A percentile compares a stretch with the other conserved stretches of the same genome.
Conservation (phyloP, 53 echinoderm and acorn worm species). For the Stichopus horrens region DNA sequence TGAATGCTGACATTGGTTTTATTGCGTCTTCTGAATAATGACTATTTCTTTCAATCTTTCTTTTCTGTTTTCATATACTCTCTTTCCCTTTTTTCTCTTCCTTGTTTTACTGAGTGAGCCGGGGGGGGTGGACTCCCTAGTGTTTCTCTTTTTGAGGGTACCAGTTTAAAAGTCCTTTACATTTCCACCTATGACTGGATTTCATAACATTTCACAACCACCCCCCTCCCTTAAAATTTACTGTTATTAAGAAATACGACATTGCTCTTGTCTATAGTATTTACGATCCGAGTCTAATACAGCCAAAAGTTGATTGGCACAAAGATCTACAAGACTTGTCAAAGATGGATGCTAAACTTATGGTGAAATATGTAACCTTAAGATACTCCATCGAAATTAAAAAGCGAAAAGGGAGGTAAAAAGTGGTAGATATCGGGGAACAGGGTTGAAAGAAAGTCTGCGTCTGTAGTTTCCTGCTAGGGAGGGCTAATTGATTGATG, state of each 20-base stretch:
- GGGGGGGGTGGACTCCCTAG: neutral
- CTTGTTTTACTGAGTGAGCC: neutral
- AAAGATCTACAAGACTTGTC: neutral
- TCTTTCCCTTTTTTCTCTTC: neutral
- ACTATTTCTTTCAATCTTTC: neutral
- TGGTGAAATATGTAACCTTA: neutral
- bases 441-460: too few relatives aligned
- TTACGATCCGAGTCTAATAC: neutral
- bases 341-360: neutral
- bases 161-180: neutral
- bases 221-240: neutral
- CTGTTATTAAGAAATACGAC: slow-evolving; percentile 1
- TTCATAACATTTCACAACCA: neutral
- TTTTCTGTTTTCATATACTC: neutral
- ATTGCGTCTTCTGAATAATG: neutral
- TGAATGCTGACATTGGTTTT: too few relatives aligned
- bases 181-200: neutral
- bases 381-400: neutral
- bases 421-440: too few relatives aligned
- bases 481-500: too few relatives aligned
- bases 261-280: neutral
- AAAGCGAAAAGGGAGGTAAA: neutral
- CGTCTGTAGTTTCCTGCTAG: too few relatives aligned
- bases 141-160: neutral
- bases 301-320: neutral